Evolutionary conservation across 2,113 vertebrate species (phyloP).

Genomic region (Anhinga rufa): DNA sequence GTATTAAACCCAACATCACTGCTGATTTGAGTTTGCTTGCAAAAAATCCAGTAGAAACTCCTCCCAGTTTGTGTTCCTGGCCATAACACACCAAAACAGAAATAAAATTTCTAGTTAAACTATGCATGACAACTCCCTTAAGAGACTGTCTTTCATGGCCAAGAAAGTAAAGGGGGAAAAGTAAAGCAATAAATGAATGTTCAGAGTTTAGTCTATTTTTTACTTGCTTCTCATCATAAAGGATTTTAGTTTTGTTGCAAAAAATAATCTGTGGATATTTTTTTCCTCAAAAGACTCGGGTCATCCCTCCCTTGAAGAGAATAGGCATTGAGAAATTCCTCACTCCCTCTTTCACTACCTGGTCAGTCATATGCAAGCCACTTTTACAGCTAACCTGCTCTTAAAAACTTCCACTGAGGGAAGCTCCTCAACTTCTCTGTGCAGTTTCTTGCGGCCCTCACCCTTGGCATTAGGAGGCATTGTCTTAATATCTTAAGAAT

Average conservation of each 20-base stretch:
- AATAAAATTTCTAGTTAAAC: neutral
- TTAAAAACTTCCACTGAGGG: neutral
- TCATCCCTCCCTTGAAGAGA: neutral
- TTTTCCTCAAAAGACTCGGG: neutral
- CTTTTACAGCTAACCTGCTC: neutral
- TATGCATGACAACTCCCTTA: neutral
- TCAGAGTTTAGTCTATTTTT: neutral
- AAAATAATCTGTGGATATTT: neutral
- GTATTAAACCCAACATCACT: neutral
- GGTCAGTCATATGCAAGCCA: neutral
- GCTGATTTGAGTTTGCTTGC: neutral
- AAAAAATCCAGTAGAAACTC: neutral
- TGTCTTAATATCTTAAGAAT: neutral
- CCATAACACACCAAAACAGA: neutral
- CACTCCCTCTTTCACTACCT: neutral
- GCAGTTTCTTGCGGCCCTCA: neutral
- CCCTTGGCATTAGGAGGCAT: neutral
- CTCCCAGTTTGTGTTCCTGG: neutral
- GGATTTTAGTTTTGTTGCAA: neutral
- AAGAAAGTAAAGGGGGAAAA: neutral
- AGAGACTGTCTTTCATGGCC: neutral
- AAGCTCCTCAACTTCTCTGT: neutral
- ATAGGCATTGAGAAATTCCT: neutral
- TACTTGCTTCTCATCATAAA: neutral
- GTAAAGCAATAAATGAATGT: neutral